Base-by-base conservation (phyloP, 2,888 invertebrate species). In the Ichneumoninae sp. region DNA sequence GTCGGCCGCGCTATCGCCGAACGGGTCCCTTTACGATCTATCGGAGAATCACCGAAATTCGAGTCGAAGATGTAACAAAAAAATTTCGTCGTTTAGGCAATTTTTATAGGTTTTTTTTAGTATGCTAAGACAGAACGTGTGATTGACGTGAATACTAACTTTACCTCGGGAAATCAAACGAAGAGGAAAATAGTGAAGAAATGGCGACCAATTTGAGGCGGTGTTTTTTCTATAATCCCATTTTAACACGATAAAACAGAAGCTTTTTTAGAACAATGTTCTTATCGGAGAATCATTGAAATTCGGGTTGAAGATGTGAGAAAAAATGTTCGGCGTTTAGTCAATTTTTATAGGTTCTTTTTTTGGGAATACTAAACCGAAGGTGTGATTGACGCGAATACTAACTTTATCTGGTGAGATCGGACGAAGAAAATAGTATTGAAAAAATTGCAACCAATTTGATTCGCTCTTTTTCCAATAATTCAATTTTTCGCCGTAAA, bases 1-100 rank as follows among this genome's bases (percentile, higher is more conserved):
- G 54, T 69, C 54, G 74, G 40, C 54, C 44, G 60, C 68, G 26
- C 47, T 52, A 68, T 36, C 52, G 50, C 54, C 81, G 33, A 54
- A 47, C 30, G 6, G 26, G 6, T 69, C 47, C 44, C 22, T 69
- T 47, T 69, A 44, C 16, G 57, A 22, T 47, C 33, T 50, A 47
- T 74, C 63, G 50, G 33, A 50, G 19, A 22, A 33, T 22, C 10
- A 22, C 57, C 57, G 22, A 57, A 57, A 57, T 57, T 13, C 13
- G 8, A 57, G 13, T 13, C 8, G 10, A 26, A 26, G 22, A 57
- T 13, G 57, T 3, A 47, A 16, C 44, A 4, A 47, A 47, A 16
- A 47, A 16, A 4, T 26, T 26, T 26, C 22, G 22, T 26, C 57
- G 57, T 57, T 57, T 26, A 8, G 22, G 13, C 26, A 0, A 26